Conservation (phyloP, 2,113 vertebrate genomes). For the Falco punctatus region DNA sequence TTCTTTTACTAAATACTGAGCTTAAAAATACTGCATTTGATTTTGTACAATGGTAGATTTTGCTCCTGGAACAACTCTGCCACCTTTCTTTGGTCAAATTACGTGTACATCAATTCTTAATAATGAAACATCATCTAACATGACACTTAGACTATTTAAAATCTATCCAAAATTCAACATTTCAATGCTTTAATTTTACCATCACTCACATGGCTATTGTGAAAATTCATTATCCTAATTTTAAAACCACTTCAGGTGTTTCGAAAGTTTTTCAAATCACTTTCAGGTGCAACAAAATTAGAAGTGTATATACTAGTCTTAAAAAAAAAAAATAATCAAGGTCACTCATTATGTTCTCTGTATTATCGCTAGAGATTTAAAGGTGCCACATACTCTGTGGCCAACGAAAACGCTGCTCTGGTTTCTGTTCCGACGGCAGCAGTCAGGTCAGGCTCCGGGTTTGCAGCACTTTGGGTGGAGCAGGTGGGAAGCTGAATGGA, state of each 20-base stretch:
- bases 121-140: neutral
- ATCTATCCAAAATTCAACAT: neutral
- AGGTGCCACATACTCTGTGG: neutral
- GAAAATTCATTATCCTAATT: neutral
- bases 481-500: neutral
- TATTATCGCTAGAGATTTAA: conserved; percentile 3
- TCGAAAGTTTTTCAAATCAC: neutral
- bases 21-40: neutral
- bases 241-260: conserved; percentile 5
- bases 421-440: neutral
- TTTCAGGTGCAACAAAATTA: neutral
- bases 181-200: conserved; percentile 10
- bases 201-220: neutral
- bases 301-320: neutral
- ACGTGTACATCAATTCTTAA: neutral
- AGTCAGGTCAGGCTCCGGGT: neutral
- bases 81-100: conserved; percentile 53
- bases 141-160: neutral
- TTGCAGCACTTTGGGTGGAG: neutral
- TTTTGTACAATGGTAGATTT: neutral
- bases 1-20: neutral
- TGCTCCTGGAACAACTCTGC: conserved; percentile 56
- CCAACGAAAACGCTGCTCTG: conserved; percentile 10
- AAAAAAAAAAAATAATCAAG: neutral
- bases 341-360: neutral